These are phyloP conservation scores for Meiosimyza decipiens DNA, from an alignment of 2,888 invertebrate species.

Conservation along the genomic window DNA sequence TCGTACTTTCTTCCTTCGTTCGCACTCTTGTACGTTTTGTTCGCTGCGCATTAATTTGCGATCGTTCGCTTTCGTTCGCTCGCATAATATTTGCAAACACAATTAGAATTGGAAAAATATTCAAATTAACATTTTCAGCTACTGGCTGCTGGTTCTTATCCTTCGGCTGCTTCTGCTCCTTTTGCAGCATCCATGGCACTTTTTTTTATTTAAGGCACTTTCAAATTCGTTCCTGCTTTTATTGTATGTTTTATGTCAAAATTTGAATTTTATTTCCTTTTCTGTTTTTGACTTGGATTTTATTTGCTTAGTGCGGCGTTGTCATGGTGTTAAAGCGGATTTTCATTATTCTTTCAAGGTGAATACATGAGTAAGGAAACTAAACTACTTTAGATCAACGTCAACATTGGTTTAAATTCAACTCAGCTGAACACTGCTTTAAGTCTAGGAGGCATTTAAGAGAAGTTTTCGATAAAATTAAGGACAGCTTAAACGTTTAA, in stretches of 20 bases:
- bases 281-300: slow-evolving; percentile 15
- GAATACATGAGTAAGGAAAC: slow-evolving; percentile 1
- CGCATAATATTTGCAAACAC: slow-evolving; percentile 53
- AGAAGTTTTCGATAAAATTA: too few relatives aligned
- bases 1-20: slow-evolving; percentile 30
- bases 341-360: slow-evolving; percentile 30
- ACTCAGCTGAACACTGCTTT: too few relatives aligned
- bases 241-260: slow-evolving; percentile 14
- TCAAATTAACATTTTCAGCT: slow-evolving; percentile 47
- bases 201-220: not conserved
- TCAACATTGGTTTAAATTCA: too few relatives aligned
- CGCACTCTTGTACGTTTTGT: slow-evolving; percentile 29
- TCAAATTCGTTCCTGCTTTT: not conserved
- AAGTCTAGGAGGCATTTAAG: too few relatives aligned
- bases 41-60: slow-evolving; percentile 13
- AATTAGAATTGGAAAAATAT: slow-evolving; percentile 56
- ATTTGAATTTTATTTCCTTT: slow-evolving; percentile 13
- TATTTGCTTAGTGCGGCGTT: slow-evolving; percentile 24
- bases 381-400: too few relatives aligned
- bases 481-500: too few relatives aligned
- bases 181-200: not conserved
- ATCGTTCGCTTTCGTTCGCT: slow-evolving; percentile 43
- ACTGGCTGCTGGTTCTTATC: not conserved
- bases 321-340: slow-evolving; percentile 17
- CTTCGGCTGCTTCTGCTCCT: slow-evolving; percentile 14